A percentile compares a stretch with the other conserved stretches of the same genome.
These are phyloP conservation scores for Leucophenga montana DNA, from an alignment of 2,888 invertebrate species.

Conservation along the genomic window DNA sequence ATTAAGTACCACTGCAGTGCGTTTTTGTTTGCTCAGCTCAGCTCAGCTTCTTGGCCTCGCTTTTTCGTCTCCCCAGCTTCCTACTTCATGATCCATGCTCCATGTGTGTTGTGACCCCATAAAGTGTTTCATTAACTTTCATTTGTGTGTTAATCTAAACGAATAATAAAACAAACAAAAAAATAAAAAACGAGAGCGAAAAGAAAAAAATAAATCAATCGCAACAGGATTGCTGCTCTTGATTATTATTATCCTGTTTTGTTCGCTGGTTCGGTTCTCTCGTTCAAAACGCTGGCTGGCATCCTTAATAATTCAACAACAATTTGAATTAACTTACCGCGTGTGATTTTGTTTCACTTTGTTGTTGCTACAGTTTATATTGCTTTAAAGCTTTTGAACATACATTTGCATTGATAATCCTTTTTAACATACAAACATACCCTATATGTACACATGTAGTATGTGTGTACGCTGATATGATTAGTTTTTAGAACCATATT, in stretches of 20 bases:
- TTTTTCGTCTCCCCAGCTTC: not conserved
- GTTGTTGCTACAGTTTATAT: not conserved
- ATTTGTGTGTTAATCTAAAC: not conserved
- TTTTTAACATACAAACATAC: too few relatives aligned
- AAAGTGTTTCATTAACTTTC: conserved; percentile 2
- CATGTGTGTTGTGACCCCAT: too few relatives aligned
- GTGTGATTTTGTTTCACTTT: conserved; percentile 5
- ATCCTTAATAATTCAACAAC: conserved; percentile 20
- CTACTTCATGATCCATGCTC: too few relatives aligned
- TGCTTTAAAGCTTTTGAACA: too few relatives aligned
- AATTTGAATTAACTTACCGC: not conserved
- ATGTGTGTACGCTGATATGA: too few relatives aligned
- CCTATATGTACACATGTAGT: too few relatives aligned
- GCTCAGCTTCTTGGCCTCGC: not conserved
- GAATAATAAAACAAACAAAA: not conserved
- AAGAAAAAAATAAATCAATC: conserved; percentile 19
- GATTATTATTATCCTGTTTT: conserved; percentile 12
- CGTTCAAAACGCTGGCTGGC: not conserved
- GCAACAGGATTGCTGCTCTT: not conserved
- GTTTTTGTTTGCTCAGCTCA: conserved; percentile 41
- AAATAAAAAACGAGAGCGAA: not conserved
- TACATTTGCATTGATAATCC: too few relatives aligned
- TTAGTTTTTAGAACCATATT: too few relatives aligned
- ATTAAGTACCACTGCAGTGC: conserved; percentile 59
- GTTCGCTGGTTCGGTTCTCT: not conserved